Conservation (phyloP, 2,797 vertebrate genomes). For the Amblyraja radiata region DNA sequence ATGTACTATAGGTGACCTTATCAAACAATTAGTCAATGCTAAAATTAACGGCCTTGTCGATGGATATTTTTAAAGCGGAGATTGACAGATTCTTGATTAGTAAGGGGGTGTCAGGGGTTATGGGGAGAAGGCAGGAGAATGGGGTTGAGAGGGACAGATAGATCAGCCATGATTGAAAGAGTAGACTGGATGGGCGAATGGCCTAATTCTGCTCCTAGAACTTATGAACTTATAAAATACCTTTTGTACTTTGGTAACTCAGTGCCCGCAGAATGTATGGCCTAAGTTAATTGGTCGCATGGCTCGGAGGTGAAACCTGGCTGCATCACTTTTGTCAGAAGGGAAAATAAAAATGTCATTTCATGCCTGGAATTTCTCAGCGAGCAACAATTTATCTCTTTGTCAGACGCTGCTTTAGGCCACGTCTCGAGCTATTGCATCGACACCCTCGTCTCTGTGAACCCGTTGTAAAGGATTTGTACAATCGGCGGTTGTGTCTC, state of each 20-base stretch:
- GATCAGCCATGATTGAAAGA: too few species aligned
- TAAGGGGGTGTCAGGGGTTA: too few species aligned
- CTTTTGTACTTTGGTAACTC: not conserved
- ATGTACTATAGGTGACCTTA: not conserved
- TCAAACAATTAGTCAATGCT: not conserved
- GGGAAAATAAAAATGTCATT: not conserved
- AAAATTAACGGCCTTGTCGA: not conserved
- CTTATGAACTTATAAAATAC: too few species aligned
- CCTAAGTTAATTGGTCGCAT: not conserved
- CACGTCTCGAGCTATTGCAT: not conserved
- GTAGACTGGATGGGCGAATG: too few species aligned
- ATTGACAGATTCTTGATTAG: too few species aligned
- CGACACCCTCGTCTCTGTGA: not conserved
- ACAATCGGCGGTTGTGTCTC: not conserved
- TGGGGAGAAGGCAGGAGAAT: too few species aligned
- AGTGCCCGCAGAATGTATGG: not conserved
- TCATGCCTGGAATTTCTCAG: not conserved
- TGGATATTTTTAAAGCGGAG: too few species aligned
- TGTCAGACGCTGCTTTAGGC: not conserved
- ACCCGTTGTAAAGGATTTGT: slow-evolving; percentile 7
- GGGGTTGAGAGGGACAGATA: too few species aligned
- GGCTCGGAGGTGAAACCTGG: not conserved
- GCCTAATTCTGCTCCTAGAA: too few species aligned
- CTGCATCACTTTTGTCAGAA: not conserved
- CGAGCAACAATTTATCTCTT: not conserved